Evolutionary conservation across 1,140 invertebrate genomes (phyloP), one percentile per base, ranked within the genome.

Genomic region (Bombus sylvicola): DNA sequence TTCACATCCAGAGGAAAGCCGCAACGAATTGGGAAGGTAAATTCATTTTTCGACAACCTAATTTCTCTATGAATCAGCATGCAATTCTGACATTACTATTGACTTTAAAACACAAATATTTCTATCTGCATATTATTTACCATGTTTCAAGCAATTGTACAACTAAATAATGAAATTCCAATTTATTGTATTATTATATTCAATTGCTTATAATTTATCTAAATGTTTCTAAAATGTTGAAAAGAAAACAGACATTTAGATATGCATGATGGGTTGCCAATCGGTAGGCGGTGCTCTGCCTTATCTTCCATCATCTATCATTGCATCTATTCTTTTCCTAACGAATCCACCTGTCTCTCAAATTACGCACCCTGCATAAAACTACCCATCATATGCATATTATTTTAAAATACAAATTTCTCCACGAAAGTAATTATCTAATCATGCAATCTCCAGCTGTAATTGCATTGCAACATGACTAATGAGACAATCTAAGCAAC

Each of bases 21-120:
- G 91, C 31, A 90, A 47, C 39, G 94, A 95, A 57, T 90, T 95
- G 69, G 95, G 94, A 91, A 95, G 94, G 95, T 95, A 76, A 34
- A 68, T 71, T n/a, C 6, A 43, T 72, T 82, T 43, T 2, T 5
- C 3, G 0, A 34, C 0, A 28, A 18, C 0, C 10, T 22, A 12
- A 8, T 59, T 37, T 28, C 5, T 59, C 25, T 8, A 18, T 5
- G 12, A 39, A 69, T 28, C 10, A 28, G 28, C 9, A 13, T 28
- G 10, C 10, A 25, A 12, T 25, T 39, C 28, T 28, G 3, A 5
- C 2, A 69, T 12, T 69, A 2, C 12, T 39, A 28, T 71, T 71
- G 37, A 68, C 34, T 37, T 34, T 68, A 25, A n/a, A n/a, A 64
- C 18, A 22, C 18, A 31, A 31, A 62, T 13, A 62, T 62, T 62